Evolutionary conservation across 2,888 invertebrate genomes (phyloP).

Genomic region (Acrocyrtus sp.): DNA sequence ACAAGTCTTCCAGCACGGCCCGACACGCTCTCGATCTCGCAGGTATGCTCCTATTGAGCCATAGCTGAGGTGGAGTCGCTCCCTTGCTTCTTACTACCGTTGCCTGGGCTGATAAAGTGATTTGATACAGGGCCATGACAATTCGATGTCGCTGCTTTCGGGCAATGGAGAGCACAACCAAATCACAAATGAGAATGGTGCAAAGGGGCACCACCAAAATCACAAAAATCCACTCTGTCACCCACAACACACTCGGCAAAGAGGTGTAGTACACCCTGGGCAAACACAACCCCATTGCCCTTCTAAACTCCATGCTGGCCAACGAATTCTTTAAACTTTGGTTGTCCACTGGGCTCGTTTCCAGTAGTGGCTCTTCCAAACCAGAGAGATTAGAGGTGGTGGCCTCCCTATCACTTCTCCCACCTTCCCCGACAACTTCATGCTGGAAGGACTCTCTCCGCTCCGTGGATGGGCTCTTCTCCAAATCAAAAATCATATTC

Average conservation of each 20-base stretch:
- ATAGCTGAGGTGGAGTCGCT: conserved; percentile 59
- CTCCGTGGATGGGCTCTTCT: neutral
- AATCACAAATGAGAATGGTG: conserved; percentile 63
- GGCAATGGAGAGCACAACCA: conserved; percentile 69
- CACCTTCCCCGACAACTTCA: no score
- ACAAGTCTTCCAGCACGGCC: conserved; percentile 62
- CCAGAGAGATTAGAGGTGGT: neutral
- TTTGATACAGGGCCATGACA: conserved; percentile 86
- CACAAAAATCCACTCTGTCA: conserved; percentile 63
- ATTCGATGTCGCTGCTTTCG: conserved; percentile 83
- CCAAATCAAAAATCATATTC: conserved; percentile 31
- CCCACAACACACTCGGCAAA: conserved; percentile 61
- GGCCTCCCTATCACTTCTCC: neutral
- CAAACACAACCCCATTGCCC: conserved; percentile 58
- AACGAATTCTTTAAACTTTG: neutral
- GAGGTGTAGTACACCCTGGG: conserved; percentile 59
- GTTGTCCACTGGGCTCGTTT: conserved; percentile 5
- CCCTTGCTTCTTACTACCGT: conserved; percentile 64
- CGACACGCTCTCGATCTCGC: conserved; percentile 62
- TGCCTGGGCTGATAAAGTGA: conserved; percentile 84
- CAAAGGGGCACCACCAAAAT: conserved; percentile 63
- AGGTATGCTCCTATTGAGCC: conserved; percentile 61
- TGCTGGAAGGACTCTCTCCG: neutral
- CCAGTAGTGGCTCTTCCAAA: neutral
- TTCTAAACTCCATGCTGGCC: conserved; percentile 51